Percentiles rank a stretch among this genome's conserved stretches.
Evolutionary conservation across 2,797 vertebrate species (phyloP).

Genomic region (Lateolabrax maculatus): DNA sequence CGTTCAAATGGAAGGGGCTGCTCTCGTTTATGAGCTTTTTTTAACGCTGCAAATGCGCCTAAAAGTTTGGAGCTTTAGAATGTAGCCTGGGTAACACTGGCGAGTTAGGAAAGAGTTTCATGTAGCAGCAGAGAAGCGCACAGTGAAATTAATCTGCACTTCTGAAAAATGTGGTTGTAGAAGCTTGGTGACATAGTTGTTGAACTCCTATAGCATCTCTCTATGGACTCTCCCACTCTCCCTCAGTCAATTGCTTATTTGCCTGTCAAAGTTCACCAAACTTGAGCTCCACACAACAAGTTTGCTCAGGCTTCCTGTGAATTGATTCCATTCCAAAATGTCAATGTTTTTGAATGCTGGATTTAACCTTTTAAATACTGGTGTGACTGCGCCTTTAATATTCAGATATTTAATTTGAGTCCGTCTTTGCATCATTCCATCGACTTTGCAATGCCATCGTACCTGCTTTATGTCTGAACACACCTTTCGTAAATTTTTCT

Average conservation of each 20-base stretch:
- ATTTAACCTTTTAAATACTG: too few species aligned
- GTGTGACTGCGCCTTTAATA: too few species aligned
- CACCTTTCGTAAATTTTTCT: neutral
- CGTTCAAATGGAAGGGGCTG: slow-evolving; percentile 43
- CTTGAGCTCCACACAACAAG: too few species aligned
- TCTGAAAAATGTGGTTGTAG: neutral
- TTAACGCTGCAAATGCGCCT: neutral
- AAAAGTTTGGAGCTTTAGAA: slow-evolving; percentile 16
- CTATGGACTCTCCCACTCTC: too few species aligned
- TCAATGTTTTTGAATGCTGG: too few species aligned
- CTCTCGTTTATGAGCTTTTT: slow-evolving; percentile 14
- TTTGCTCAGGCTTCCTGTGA: too few species aligned
- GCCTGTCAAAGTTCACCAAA: too few species aligned
- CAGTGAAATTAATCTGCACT: neutral
- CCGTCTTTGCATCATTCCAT: neutral
- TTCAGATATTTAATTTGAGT: too few species aligned
- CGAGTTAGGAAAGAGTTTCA: slow-evolving; percentile 16
- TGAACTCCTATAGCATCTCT: neutral
- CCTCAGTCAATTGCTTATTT: too few species aligned
- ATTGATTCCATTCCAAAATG: too few species aligned
- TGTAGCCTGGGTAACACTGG: neutral
- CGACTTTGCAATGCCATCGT: neutral
- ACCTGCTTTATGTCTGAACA: neutral
- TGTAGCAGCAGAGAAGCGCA: neutral
- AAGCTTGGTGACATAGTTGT: neutral